Evolutionary conservation across 2,888 invertebrate genomes (phyloP).

Genomic region (Drosophila demipolita): DNA sequence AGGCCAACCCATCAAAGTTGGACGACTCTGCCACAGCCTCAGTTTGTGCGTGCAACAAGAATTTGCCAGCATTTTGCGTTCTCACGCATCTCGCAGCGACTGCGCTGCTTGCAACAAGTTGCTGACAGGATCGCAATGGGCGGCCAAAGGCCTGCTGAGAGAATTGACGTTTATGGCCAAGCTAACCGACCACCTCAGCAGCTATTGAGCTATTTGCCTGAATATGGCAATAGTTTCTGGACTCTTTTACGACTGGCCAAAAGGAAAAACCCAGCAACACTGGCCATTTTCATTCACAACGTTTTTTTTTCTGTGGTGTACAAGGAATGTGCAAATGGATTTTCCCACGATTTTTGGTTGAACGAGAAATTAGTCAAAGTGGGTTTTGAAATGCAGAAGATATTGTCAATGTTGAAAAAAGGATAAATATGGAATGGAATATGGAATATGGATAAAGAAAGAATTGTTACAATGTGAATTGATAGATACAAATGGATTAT

Average conservation of each 20-base stretch:
- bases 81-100: slow-evolving; percentile 51
- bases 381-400: not conserved
- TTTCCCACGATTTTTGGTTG: slow-evolving; percentile 26
- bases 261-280: slow-evolving; percentile 51
- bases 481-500: too few species aligned
- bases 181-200: slow-evolving; percentile 74
- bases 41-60: slow-evolving; percentile 2
- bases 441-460: too few species aligned
- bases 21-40: not conserved
- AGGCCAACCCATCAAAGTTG: slow-evolving; percentile 41
- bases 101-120: slow-evolving; percentile 50
- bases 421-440: not conserved
- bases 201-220: slow-evolving; percentile 43
- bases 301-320: not conserved
- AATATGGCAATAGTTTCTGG: slow-evolving; percentile 33
- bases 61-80: slow-evolving; percentile 35
- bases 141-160: slow-evolving; percentile 33
- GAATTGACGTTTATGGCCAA: slow-evolving; percentile 65
- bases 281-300: slow-evolving; percentile 62
- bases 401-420: not conserved
- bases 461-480: too few species aligned
- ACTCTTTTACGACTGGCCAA: slow-evolving; percentile 24
- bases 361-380: slow-evolving; percentile 13
- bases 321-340: slow-evolving; percentile 6
- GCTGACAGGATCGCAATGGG: slow-evolving; percentile 46